Base-by-base conservation (phyloP, 1,140 invertebrate species). In the Drosophila arawakana region DNA sequence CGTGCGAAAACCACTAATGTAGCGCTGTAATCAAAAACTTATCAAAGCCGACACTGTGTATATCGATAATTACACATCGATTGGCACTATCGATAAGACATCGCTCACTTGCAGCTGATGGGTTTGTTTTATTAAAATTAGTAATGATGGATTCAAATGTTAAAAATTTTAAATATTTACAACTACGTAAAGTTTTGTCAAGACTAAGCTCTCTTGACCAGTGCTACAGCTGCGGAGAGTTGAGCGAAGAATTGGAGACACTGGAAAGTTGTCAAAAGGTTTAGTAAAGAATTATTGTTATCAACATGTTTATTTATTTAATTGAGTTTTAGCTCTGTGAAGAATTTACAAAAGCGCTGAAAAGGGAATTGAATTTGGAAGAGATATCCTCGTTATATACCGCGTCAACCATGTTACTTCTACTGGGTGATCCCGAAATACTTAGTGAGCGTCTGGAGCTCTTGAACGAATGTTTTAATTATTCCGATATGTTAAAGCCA, bases 401-500 rank as follows among this genome's bases (percentile, higher is more conserved):
- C 2, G 73, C 58, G 7, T 63, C 73, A 3, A 50, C 69, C 11
- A 39, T 59, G 41, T 13, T 88, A 21, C 41, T 82, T 1, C 34
- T 88, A 8, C 9, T 80, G 3, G 41, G 11, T 2, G 35, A 76
- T 44, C 13, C 47, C 1, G 25, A 54, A 18, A 30, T 52, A 35
- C 8, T 46, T 35, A 55, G 49, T 50, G 30, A 50, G 0, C 47
- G 69, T 1, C 43, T 88, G 0, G 75, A 85, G 18, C 60, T 85
- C 0, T 21, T 85, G 8, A 85, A 81, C 39, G 68, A 74, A 5
- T 57, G 78, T 21, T 81, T 85, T 9, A 85, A 70, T 44, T 85
- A 85, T 49, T 78, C 78, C 0, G 81, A 85, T 55, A 85, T 72
- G n/a, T 50, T 85, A 5, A 85, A 85, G 34, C 81, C 81, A 13